phyloP scores from a whole-genome alignment of 2,797 vertebrate species.

The Poecile montanus region DNA sequence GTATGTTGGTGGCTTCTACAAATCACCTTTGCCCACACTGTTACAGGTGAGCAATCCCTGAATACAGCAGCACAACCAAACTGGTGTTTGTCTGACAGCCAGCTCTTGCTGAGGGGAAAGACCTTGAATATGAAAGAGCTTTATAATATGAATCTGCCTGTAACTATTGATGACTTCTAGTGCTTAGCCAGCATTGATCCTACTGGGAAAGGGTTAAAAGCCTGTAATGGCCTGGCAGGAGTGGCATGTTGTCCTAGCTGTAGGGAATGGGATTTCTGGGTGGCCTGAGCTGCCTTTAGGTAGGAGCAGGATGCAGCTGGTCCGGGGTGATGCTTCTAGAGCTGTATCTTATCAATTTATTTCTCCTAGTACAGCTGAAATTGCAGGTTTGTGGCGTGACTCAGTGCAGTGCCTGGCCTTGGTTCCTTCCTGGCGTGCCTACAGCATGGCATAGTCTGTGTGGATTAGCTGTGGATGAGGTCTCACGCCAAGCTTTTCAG shows the following conservation, averaged over 20 bases:
- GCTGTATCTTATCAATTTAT: background rate
- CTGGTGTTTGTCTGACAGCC: background rate
- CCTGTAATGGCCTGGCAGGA: rapidly evolving
- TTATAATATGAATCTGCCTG: background rate
- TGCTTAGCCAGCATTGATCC: background rate
- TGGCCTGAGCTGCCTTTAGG: background rate
- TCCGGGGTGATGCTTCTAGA: background rate
- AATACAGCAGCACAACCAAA: background rate
- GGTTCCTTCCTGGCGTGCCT: background rate
- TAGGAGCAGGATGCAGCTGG: background rate
- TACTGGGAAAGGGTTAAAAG: background rate
- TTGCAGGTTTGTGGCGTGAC: background rate
- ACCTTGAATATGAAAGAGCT: background rate
- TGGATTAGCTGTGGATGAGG: conserved; percentile 25
- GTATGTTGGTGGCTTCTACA: background rate
- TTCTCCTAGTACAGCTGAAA: background rate
- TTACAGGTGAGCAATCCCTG: background rate
- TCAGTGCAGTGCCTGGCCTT: background rate
- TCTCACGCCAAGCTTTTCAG: background rate
- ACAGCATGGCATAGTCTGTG: background rate
- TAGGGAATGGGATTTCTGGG: background rate
- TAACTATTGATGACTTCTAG: background rate
- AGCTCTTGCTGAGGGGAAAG: background rate
- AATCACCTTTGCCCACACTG: background rate
- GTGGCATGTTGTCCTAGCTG: background rate